phyloP scores from a whole-genome alignment of 2,113 vertebrate genomes.

The Salvelinus alpinus region DNA sequence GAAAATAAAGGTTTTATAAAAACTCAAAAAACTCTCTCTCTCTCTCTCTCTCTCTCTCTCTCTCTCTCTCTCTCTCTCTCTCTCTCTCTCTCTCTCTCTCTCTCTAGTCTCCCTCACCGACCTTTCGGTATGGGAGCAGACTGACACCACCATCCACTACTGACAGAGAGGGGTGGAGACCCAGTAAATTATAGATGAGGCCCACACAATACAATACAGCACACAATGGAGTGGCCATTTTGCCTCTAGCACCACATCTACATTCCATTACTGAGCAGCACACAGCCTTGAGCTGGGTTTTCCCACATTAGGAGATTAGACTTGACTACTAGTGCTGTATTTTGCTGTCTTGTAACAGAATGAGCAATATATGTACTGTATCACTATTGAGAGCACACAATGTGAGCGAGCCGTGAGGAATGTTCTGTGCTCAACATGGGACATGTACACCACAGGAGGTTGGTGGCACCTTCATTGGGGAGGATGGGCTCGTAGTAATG shows the following conservation, averaged over 20 bases:
- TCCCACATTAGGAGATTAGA: not conserved
- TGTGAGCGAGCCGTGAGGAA: not conserved
- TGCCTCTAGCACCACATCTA: slow-evolving; percentile 56
- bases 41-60: no score
- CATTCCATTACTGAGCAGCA: slow-evolving; percentile 60
- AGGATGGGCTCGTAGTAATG: no score
- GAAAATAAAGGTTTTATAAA: no score
- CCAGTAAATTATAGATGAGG: slow-evolving; percentile 72
- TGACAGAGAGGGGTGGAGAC: slow-evolving; percentile 59
- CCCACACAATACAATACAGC: slow-evolving; percentile 24
- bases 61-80: no score
- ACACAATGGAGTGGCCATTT: slow-evolving; percentile 62
- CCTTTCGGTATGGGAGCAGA: not conserved
- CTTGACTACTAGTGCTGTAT: not conserved
- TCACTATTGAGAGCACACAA: slow-evolving; percentile 24
- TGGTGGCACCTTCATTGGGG: no score
- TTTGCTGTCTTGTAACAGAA: not conserved
- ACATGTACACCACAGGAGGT: not conserved
- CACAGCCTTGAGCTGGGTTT: not conserved
- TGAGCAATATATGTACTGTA: not conserved
- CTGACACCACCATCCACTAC: slow-evolving; percentile 55
- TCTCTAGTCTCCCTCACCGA: no score
- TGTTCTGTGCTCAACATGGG: slow-evolving; percentile 20
- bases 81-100: slow-evolving; percentile 32
- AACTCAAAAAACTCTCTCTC: no score